Evolutionary conservation across 2,797 vertebrate genomes (phyloP).

Genomic region (Amblyraja radiata): DNA sequence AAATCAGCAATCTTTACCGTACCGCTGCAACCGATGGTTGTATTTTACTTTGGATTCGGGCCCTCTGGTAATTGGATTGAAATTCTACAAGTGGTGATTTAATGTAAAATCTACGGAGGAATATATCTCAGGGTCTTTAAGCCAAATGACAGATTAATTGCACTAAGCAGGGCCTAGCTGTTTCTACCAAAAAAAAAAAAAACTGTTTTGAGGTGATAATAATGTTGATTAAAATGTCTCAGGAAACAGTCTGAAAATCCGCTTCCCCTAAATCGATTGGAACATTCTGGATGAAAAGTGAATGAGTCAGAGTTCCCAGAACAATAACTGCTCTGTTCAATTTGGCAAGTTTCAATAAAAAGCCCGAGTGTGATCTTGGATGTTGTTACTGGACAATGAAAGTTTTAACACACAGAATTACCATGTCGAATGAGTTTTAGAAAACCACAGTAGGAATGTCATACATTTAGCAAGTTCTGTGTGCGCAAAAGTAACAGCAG

Average conservation of each 20-base stretch:
- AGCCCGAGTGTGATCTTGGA: not conserved
- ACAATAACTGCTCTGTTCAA: not conserved
- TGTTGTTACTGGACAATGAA: not conserved
- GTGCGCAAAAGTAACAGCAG: too few relatives aligned
- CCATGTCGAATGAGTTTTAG: not conserved
- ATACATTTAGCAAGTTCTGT: not conserved
- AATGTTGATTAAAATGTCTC: not conserved
- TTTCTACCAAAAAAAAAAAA: not conserved
- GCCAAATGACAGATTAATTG: not conserved
- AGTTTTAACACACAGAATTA: not conserved
- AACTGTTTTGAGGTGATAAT: not conserved
- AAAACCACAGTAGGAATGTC: not conserved
- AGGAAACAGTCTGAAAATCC: not conserved
- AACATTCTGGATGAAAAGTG: not conserved
- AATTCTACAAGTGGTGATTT: too few relatives aligned
- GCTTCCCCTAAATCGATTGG: not conserved
- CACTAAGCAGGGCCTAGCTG: not conserved
- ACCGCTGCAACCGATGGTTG: too few relatives aligned
- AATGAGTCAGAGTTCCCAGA: constrained; percentile 22
- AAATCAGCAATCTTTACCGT: too few relatives aligned
- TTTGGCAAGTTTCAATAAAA: not conserved
- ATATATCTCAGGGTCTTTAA: too few relatives aligned
- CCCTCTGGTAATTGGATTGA: too few relatives aligned
- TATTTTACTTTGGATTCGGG: too few relatives aligned
- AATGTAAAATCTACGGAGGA: too few relatives aligned